A percentile compares a stretch with the other conserved stretches of the same genome.
Evolutionary conservation across 1,140 invertebrate species (phyloP).

Genomic region (Drusus annulatus): DNA sequence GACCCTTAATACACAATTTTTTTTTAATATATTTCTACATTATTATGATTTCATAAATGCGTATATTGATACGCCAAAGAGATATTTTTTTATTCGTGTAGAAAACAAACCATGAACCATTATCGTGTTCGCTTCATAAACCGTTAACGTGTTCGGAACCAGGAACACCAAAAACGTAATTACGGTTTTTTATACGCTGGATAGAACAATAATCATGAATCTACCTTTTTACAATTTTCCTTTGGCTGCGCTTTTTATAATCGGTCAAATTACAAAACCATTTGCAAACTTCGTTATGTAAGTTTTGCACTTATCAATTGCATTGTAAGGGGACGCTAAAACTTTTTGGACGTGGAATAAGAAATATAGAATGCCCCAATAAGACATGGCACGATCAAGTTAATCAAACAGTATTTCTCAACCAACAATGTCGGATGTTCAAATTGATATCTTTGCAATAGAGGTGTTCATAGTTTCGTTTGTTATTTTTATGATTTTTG

Average conservation of each 20-base stretch:
- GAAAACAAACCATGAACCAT: no score
- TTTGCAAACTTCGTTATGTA: neutral
- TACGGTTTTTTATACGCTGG: neutral
- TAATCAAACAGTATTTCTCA: no score
- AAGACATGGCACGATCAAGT: no score
- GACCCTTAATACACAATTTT: no score
- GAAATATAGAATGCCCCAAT: neutral
- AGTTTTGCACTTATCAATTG: neutral
- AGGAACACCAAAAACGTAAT: conserved; percentile 8
- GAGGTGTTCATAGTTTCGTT: no score
- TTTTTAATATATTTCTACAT: no score
- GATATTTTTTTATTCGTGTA: no score
- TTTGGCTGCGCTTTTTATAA: neutral
- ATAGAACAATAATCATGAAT: neutral
- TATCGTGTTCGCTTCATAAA: neutral
- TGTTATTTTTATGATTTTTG: no score
- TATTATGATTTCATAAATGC: neutral
- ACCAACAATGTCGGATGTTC: no score
- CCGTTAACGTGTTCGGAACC: neutral
- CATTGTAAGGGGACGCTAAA: neutral
- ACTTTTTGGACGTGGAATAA: neutral
- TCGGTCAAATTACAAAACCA: no score
- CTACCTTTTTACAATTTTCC: neutral
- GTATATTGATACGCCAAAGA: neutral
- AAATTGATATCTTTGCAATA: no score